A percentile compares a stretch with the other conserved stretches of the same genome.
Conservation (phyloP, 2,888 invertebrate genomes). For the Melinopterus prodromus region DNA sequence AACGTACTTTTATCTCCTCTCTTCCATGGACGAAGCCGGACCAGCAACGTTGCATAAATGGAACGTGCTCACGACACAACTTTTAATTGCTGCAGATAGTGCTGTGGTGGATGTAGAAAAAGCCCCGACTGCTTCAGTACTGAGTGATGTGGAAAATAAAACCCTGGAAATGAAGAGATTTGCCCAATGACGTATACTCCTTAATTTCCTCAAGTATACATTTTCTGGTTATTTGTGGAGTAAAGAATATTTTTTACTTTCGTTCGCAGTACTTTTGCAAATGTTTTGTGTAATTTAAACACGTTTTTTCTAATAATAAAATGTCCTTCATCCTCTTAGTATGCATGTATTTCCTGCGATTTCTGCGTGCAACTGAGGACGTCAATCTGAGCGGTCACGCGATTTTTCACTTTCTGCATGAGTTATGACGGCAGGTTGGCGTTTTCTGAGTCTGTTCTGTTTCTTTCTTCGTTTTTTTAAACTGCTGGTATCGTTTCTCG, state of each 20-base stretch:
- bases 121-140: background rate
- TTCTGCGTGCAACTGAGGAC: background rate
- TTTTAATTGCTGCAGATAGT: background rate
- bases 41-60: background rate
- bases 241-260: background rate
- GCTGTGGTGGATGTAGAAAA: background rate
- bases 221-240: background rate
- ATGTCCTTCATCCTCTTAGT: background rate
- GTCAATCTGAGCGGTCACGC: background rate
- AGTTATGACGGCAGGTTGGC: constrained; percentile 4
- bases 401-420: background rate
- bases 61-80: background rate
- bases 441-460: background rate
- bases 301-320: background rate
- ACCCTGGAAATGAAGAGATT: background rate
- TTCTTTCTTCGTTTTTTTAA: background rate
- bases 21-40: background rate
- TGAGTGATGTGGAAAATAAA: background rate
- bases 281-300: background rate
- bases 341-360: background rate
- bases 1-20: background rate
- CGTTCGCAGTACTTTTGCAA: too few relatives aligned
- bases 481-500: background rate
- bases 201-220: background rate
- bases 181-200: background rate